Evolutionary conservation across 2,888 invertebrate species (phyloP), one percentile per base, ranked within the genome.

Genomic region (Coleophora flavipennella): DNA sequence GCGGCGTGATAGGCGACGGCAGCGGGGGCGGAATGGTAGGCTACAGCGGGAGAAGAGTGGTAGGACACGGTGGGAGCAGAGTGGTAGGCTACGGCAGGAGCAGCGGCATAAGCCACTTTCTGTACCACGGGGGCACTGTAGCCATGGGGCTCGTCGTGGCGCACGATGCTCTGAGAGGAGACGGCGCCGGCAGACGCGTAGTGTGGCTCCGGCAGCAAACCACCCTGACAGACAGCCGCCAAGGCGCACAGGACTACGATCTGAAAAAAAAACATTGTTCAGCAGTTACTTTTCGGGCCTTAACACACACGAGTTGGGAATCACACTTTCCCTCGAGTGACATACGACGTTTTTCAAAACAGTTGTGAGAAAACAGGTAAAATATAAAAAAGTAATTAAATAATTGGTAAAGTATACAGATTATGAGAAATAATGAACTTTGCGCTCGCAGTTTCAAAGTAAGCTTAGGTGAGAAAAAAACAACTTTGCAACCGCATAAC

Each of bases 111-210:
- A 8, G 51, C 50, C 31, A 51, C 36, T 39, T 44, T 42, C 49
- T 53, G 35, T 51, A 41, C 36, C 35, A 50, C 39, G 13, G 35
- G 28, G 32, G 42, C 36, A 25, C 37, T 31, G 9, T 27, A 8
- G 6, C 32, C 26, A 20, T 20, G 20, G 38, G 51, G 36, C 62
- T 59, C 70, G 63, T 74, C 76, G 54, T 68, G 71, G 37, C 77
- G 68, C 26, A 75, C 59, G 49, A 76, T 70, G 60, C 59, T 73
- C 49, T 73, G 74, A 13, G 73, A 73, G 33, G 76, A 77, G 33
- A 75, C 69, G 6, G 71, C 72, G 3, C 52, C 61, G 13, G 68
- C 67, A 7, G 64, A 50, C 3, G 68, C 64, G 55, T 68, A 68
- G 55, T 74, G 76, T 31, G 86, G 55, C 38, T 59, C 61, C 11